Evolutionary conservation across 1,140 invertebrate genomes (phyloP).

Genomic region (Lordiphosa stackelbergi): DNA sequence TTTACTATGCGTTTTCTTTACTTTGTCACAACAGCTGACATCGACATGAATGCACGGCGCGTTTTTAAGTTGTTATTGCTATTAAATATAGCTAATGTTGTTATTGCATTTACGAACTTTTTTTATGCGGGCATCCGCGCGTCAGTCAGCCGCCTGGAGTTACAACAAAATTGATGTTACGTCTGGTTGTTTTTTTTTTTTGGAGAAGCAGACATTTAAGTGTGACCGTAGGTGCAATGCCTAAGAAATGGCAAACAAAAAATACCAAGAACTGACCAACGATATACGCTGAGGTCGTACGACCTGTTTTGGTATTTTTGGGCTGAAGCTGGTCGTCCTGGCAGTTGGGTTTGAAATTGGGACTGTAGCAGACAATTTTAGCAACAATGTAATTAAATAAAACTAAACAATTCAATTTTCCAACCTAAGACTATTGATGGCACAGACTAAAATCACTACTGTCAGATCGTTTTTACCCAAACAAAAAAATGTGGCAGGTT

Average conservation of each 20-base stretch:
- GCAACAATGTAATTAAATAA: no score
- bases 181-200: constrained; percentile 6
- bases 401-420: no score
- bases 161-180: constrained; percentile 17
- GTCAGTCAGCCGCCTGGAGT: constrained; percentile 13
- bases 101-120: constrained; percentile 4
- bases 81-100: constrained; percentile 1
- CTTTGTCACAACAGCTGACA: constrained; percentile 9
- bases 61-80: constrained; percentile 3
- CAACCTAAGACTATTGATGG: no score
- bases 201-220: not conserved
- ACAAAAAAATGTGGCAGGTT: no score
- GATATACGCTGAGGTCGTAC: not conserved
- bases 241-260: not conserved
- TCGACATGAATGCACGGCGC: constrained; percentile 9
- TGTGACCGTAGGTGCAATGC: not conserved
- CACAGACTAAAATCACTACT: no score
- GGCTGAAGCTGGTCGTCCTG: no score
- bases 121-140: constrained; percentile 15
- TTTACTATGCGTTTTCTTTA: not conserved
- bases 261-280: not conserved
- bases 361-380: no score
- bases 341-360: no score
- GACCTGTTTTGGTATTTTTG: no score
- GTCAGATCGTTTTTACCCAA: no score